Base-by-base conservation (phyloP, 2,113 vertebrate species). In the Dasyurus viverrinus region DNA sequence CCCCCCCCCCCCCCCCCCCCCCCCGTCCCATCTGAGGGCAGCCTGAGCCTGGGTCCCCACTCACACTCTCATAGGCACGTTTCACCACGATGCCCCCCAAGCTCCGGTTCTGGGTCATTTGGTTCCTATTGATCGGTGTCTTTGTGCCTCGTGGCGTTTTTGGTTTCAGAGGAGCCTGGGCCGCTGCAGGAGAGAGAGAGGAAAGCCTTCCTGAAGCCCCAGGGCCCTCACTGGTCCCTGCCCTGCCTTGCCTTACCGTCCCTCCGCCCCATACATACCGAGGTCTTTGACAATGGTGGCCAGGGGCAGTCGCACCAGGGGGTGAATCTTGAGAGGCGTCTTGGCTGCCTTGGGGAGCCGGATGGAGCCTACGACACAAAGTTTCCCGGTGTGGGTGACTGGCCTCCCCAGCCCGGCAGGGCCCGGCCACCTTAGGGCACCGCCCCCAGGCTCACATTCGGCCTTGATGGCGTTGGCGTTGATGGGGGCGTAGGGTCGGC, bases 381-480 rank as follows among this genome's bases (percentile, higher is more conserved):
- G 12, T 36, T 36, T 36, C 0, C 60, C 36, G 8, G 19, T 23
- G n/a, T 22, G 6, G n/a, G 36, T 42, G 19, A 42, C n/a, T 7
- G 50, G 16, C 30, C 23, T 0, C 14, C 19, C 57, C 36, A 84
- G 36, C 36, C 68, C 36, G 1, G 5, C 6, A 42, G 36, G n/a
- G 60, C 36, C 36, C 14, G n/a, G 5, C 14, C 1, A 6, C 30
- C 60, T 93, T 90, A 68, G 76, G 60, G 53, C 89, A 93, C 52
- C 55, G 90, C 26, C 91, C 89, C n/a, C n/a, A 0, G 54, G 25
- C 99, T 94, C 97, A 99, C 99, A 99, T 98, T 99, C 99, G 0
- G 99, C 99, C 97, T 99, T 99, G 97, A 99, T 99, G 6, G 99
- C 99, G 9, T 99, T 99, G 97, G 99, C 99, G 11, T 99, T 99